Evolutionary conservation across 2,888 invertebrate species (phyloP).

Genomic region (Parnassius orleans): DNA sequence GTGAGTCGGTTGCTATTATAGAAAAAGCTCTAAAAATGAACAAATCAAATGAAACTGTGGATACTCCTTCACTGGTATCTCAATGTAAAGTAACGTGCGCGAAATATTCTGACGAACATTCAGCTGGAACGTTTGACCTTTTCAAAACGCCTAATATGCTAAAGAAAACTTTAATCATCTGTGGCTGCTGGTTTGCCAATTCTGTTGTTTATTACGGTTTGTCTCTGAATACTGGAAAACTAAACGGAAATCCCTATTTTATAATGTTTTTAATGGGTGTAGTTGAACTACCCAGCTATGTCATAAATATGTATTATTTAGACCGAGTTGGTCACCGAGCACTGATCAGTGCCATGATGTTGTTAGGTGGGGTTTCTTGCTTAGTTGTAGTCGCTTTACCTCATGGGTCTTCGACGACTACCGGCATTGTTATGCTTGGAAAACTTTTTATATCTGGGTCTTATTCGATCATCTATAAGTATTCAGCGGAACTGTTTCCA

Average conservation of each 20-base stretch:
- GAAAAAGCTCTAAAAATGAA: constrained; percentile 88
- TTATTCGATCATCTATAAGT: constrained; percentile 92
- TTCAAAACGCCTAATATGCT: constrained; percentile 90
- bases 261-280: constrained; percentile 89
- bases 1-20: constrained; percentile 88
- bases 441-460: constrained; percentile 92
- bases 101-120: constrained; percentile 66
- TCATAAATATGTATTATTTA: constrained; percentile 86
- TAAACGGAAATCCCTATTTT: constrained; percentile 90
- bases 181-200: constrained; percentile 93
- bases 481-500: constrained; percentile 92
- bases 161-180: constrained; percentile 89
- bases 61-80: constrained; percentile 83
- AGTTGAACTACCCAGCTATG: constrained; percentile 90
- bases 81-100: constrained; percentile 79
- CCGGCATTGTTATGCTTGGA: constrained; percentile 87
- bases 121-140: constrained; percentile 85
- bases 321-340: constrained; percentile 88
- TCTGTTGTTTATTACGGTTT: constrained; percentile 92
- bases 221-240: constrained; percentile 88
- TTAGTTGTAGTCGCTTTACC: constrained; percentile 86
- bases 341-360: constrained; percentile 88
- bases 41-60: constrained; percentile 81
- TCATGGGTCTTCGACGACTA: constrained; percentile 81
- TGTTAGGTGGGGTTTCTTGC: constrained; percentile 89